Evolutionary conservation across 2,888 invertebrate genomes (phyloP).

Genomic region (Agrotis puta): DNA sequence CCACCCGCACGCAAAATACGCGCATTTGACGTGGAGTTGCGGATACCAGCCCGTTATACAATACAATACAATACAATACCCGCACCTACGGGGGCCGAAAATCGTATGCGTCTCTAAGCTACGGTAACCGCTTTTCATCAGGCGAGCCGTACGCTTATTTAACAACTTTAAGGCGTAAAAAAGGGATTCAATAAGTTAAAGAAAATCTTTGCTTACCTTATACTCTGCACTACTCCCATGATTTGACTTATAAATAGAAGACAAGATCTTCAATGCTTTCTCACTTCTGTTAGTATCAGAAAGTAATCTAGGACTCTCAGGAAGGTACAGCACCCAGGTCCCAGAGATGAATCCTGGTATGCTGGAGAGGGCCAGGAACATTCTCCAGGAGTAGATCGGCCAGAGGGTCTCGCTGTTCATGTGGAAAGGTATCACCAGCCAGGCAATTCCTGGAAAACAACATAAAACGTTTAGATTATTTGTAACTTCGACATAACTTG

Average conservation of each 20-base stretch:
- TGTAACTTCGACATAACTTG: neutral
- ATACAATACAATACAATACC: too few relatives aligned
- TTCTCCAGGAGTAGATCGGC: conserved; percentile 93
- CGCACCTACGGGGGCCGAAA: too few relatives aligned
- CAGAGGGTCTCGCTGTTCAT: conserved; percentile 77
- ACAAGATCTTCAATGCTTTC: conserved; percentile 91
- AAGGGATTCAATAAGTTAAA: too few relatives aligned
- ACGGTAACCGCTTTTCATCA: too few relatives aligned
- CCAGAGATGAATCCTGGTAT: conserved; percentile 92
- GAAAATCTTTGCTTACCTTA: conserved; percentile 80
- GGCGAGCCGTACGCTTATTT: too few relatives aligned
- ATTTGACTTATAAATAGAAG: conserved; percentile 90
- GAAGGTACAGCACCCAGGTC: conserved; percentile 90
- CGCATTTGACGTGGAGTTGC: too few relatives aligned
- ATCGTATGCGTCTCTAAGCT: too few relatives aligned
- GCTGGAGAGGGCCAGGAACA: conserved; percentile 92
- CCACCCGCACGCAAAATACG: too few relatives aligned
- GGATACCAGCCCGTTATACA: too few relatives aligned
- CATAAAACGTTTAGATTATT: neutral
- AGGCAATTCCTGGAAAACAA: conserved; percentile 90
- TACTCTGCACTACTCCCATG: conserved; percentile 86
- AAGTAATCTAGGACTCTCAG: conserved; percentile 94
- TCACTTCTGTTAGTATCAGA: conserved; percentile 91
- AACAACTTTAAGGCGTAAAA: too few relatives aligned
- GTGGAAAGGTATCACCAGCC: conserved; percentile 92